phyloP scores from a whole-genome alignment of 53 echinoderm and acorn worm genomes.

The Holothuria scabra region DNA sequence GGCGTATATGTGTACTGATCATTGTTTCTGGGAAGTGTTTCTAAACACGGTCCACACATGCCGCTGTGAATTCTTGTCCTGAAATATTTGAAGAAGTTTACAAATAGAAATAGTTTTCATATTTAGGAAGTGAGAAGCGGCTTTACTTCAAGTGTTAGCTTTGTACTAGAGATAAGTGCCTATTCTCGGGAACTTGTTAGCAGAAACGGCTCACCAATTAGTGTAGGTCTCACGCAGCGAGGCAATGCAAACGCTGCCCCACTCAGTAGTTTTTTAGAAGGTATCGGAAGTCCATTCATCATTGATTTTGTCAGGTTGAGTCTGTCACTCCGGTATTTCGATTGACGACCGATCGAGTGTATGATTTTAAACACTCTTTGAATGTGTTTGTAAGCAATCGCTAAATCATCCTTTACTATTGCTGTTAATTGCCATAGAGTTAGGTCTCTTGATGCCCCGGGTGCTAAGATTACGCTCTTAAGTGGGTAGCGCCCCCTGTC shows the following conservation, averaged over 20 bases:
- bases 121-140: no score
- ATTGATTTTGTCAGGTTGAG: background rate
- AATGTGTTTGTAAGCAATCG: background rate
- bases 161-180: no score
- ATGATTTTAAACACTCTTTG: constrained; percentile 9
- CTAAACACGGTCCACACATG: no score
- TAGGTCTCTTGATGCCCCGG: constrained; percentile 18
- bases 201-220: background rate
- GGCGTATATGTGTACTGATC: no score
- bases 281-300: no score
- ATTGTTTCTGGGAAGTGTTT: no score
- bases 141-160: no score
- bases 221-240: background rate
- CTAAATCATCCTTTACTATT: background rate
- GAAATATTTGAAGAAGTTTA: no score
- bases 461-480: constrained; percentile 34
- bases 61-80: no score
- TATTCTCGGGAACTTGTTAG: constrained; percentile 1
- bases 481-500: constrained; percentile 41
- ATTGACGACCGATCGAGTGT: no score
- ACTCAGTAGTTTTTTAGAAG: background rate
- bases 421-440: constrained; percentile 19
- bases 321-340: constrained; percentile 24
- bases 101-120: no score
- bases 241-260: background rate